Percentiles rank a stretch among this genome's conserved stretches.
Evolutionary conservation across 1,140 invertebrate genomes (phyloP).

Genomic region (Musca domestica): DNA sequence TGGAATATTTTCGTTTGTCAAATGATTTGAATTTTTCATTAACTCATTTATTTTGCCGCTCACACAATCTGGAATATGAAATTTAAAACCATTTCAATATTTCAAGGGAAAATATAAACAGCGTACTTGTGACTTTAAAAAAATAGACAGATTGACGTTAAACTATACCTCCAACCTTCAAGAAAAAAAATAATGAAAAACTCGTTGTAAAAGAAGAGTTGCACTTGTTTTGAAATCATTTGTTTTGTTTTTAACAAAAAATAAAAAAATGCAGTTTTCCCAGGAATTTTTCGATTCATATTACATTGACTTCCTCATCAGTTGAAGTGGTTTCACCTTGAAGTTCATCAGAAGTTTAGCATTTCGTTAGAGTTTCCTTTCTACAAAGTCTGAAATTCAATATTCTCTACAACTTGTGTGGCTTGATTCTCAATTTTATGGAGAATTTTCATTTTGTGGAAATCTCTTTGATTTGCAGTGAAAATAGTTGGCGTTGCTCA

Average conservation of each 20-base stretch:
- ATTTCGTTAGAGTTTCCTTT: not conserved
- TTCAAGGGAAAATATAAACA: too few species aligned
- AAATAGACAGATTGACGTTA: not conserved
- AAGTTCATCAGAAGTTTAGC: not conserved
- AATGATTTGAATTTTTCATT: too few species aligned
- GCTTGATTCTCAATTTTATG: not conserved
- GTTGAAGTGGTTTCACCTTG: not conserved
- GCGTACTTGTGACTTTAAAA: too few species aligned
- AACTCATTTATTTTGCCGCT: too few species aligned
- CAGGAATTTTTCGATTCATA: too few species aligned
- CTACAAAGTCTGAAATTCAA: not conserved
- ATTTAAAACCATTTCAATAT: constrained; percentile 1
- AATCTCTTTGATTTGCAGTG: too few species aligned
- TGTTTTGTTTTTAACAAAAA: not conserved
- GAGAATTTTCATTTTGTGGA: too few species aligned
- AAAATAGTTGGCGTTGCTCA: too few species aligned
- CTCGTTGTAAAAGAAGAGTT: not conserved
- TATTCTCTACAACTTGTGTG: constrained; percentile 6
- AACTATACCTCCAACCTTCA: not conserved
- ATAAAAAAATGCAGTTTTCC: too few species aligned
- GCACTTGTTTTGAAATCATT: constrained; percentile 2
- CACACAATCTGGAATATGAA: not conserved
- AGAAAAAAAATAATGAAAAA: not conserved
- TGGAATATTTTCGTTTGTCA: too few species aligned
- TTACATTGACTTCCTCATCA: too few species aligned